Base-by-base conservation (phyloP, 2,888 invertebrate species). In the Nineta flava region DNA sequence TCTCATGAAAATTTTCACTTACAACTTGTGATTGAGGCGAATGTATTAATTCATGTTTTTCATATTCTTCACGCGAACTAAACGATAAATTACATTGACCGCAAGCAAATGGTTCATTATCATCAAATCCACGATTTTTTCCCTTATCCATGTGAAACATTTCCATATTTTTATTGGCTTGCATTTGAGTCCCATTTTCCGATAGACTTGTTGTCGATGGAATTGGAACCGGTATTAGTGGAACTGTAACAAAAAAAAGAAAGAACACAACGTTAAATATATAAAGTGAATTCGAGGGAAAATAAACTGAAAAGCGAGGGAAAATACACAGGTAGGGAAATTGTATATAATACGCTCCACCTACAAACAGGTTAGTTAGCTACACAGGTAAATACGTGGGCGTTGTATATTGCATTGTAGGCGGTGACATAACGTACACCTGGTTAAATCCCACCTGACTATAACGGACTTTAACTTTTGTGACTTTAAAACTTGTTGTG, bases 21-120 rank as follows among this genome's bases (percentile, higher is more conserved):
- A 75, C 75, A 71, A 79, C 78, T 74, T 78, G 79, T 60, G 76
- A 73, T 69, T 73, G 78, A 61, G 80, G 83, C 62, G 82, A 79
- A 75, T 92, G 90, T 63, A 87, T 73, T 53, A 87, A 76, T 70
- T 93, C 90, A 74, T 94, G 93, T 62, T 92, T 90, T 68, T 93
- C 90, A 60, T 91, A 77, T 62, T 86, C 86, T 59, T 87, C 87
- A 62, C 86, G 81, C 58, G 81, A 79, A 62, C 82, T 77, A 75
- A 92, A 94, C 60, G 84, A 79, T 57, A 88, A 83, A 59, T 86
- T 83, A 73, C 95, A 95, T 68, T 88, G 88, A 60, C 82, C 74
- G 71, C 91, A 91, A 61, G 78, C 74, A 69, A 77, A 79, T 35
- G 75, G 72, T 32, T 60, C 58, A 56, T 60, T 57, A 3, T 26